Evolutionary conservation across 2,888 invertebrate species (phyloP), one percentile per base, ranked within the genome.

Genomic region (Torymus auratus): DNA sequence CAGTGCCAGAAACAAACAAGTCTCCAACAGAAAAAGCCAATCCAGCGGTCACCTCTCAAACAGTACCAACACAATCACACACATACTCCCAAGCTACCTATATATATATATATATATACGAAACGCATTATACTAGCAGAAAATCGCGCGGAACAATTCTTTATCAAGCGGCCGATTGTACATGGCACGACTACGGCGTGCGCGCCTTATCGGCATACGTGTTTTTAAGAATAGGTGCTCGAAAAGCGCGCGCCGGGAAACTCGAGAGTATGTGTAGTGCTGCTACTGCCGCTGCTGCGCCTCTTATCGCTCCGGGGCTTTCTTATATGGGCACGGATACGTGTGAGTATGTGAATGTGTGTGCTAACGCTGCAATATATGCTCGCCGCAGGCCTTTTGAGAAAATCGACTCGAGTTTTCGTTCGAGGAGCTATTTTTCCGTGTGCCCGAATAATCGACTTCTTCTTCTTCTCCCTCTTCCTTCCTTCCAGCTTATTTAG

Each of bases 201-300:
- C 55, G 23, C 53, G 28, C 20, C 64, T 73, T 73, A 73, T 73
- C 73, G 28, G 64, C 55, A 53, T 41, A 41, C 62, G 17, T 53
- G n/a, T 64, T 72, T 72, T 72, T n/a, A 72, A 72, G 71, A 72
- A 72, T 64, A 72, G 55, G 55, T 60, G 28, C 72, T 72, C 15
- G 72, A 55, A 62, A 72, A 72, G 56, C 71, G 56, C 71, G 23
- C 71, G 52, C 61, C 41, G 61, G 62, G 53, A 61, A 55, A 56
- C 41, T 41, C 41, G 7, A 41, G 41, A 41, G 7, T 41, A 41
- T 41, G 41, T 41, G 28, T 64, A 73, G 64, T 23, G 64, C 41
- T 41, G 41, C 41, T 41, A 7, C 41, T 41, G 41, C 41, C 7
- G 41, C 41, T 41, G 41, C 41, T 41, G 61, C n/a, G 23, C 53